Evolutionary conservation across 2,797 vertebrate genomes (phyloP), one percentile per base, ranked within the genome.

Genomic region (Etheostoma perlongum): DNA sequence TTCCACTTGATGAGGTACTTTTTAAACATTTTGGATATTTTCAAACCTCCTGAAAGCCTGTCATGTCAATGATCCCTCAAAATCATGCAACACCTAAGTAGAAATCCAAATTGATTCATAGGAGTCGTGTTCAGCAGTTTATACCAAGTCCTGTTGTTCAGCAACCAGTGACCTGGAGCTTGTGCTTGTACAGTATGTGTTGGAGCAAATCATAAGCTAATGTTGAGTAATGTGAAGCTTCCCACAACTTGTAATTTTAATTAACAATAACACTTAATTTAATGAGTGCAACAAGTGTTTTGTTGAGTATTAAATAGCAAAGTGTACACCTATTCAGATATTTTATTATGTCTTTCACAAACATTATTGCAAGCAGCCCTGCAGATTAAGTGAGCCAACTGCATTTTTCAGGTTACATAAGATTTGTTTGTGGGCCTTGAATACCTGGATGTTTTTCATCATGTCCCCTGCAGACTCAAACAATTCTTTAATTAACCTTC

Each of bases 21-120:
- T 5, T 57, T 54, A 54, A 48, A 7, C 27, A 47, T 53, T 42
- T 7, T 11, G 61, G 47, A 63, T 62, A 63, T 58, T 65, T 66
- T 4, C 27, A 71, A 57, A 49, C 10, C n/a, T 40, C 15, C 2
- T 33, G 15, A 55, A 46, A 16, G 18, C 18, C 42, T 33, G 12
- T 10, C 1, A 1, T 44, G 47, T 67, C 46, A 67, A 4, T 8
- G 9, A 58, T 19, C n/a, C 15, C 30, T 23, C 4, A 6, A 36
- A 52, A 59, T n/a, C 11, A 40, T 4, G 3, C 15, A 23, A 23
- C 7, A 51, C 19, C 42, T 68, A 36, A 54, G 46, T 52, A 48
- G 58, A 52, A 74, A 64, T 73, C n/a, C 15, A 74, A 46, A 59
- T 62, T 19, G 10, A 81, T 58, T 40, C n/a, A 23, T 13, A 21